Percentiles rank a stretch among this genome's conserved stretches.
Conservation (phyloP, 2,797 vertebrate genomes). For the Linurgus olivaceus region DNA sequence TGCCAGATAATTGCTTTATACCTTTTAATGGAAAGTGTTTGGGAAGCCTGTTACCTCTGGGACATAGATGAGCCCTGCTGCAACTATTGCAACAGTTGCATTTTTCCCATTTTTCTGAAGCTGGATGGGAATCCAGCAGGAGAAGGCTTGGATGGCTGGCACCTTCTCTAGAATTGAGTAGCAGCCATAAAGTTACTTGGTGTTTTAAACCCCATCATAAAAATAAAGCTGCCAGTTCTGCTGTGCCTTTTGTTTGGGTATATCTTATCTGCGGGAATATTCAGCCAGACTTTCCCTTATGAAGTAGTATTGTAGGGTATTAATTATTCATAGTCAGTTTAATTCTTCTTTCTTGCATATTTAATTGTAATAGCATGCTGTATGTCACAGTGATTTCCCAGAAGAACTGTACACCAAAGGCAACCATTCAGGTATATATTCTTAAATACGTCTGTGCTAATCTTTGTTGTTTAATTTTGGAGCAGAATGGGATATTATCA, state of each 20-base stretch:
- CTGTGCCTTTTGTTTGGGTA: not conserved
- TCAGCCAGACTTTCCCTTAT: constrained; percentile 39
- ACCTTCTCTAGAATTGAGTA: not conserved
- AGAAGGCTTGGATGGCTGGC: not conserved
- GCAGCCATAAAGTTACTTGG: not conserved
- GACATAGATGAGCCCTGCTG: not conserved
- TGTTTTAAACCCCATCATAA: not conserved
- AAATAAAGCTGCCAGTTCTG: not conserved
- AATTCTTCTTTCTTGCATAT: constrained; percentile 66
- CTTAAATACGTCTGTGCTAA: constrained; percentile 15
- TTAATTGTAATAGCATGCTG: constrained; percentile 66
- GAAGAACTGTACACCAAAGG: constrained; percentile 58
- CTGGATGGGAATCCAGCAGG: not conserved
- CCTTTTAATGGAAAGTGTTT: not conserved
- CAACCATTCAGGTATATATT: constrained; percentile 44
- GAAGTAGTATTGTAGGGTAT: constrained; percentile 42
- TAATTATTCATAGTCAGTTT: constrained; percentile 63
- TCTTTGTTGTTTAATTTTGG: constrained; percentile 53
- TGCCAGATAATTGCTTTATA: constrained; percentile 34
- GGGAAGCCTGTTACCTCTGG: not conserved
- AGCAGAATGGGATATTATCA: constrained; percentile 35
- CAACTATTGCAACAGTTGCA: not conserved
- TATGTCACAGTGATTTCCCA: constrained; percentile 63
- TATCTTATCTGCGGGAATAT: constrained; percentile 2
- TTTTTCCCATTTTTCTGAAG: not conserved